Conservation (phyloP, 2,888 invertebrate species). For the Orchesella flavescens region DNA sequence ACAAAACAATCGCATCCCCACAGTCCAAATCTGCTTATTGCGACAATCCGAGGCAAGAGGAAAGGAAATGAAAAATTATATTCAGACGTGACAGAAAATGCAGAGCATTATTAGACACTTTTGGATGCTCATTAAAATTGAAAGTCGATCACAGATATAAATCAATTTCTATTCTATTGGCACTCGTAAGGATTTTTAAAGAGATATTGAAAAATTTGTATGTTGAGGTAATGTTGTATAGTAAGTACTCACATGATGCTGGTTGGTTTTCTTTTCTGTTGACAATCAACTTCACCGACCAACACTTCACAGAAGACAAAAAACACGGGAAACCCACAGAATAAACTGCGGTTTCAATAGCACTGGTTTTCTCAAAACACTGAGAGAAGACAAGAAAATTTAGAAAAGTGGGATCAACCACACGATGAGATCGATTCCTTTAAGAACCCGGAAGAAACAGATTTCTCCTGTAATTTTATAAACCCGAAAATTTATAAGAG, state of each 20-base stretch:
- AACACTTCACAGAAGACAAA: background rate
- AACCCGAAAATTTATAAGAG: background rate
- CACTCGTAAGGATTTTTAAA: no score
- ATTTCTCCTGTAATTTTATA: conserved; percentile 28
- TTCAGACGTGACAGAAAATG: no score
- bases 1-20: background rate
- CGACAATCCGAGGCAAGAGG: no score
- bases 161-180: no score
- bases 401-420: no score
- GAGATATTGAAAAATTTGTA: no score
- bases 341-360: conserved; percentile 39
- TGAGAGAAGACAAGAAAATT: background rate
- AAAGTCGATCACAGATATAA: conserved; percentile 3
- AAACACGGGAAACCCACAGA: conserved; percentile 44
- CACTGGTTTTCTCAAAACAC: conserved; percentile 1
- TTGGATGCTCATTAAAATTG: background rate
- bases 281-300: background rate
- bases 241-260: conserved; percentile 17
- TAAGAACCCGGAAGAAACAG: conserved; percentile 35
- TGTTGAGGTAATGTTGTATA: no score
- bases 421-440: conserved; percentile 6
- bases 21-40: background rate
- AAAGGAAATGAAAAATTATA: no score
- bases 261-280: background rate
- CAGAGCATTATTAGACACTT: no score